phyloP scores from a whole-genome alignment of 2,113 vertebrate genomes.

The Brachypodius melanocephalos region DNA sequence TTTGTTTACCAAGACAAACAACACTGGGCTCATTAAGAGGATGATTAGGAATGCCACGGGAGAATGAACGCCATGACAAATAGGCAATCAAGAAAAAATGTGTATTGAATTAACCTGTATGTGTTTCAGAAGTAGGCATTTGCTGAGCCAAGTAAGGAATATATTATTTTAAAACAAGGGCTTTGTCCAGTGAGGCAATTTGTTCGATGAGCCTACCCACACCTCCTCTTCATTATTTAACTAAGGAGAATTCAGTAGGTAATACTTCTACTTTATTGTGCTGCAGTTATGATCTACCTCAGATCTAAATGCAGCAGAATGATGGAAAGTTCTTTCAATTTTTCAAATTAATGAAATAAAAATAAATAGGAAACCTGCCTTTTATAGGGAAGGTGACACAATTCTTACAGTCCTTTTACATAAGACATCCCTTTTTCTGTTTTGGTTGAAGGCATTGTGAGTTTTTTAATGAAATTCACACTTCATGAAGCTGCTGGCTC shows the following conservation, averaged over 20 bases:
- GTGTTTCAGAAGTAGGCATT: background rate
- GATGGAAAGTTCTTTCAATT: background rate
- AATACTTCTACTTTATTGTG: background rate
- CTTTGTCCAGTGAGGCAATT: background rate
- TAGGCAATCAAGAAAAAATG: background rate
- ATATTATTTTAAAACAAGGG: background rate
- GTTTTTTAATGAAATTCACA: background rate
- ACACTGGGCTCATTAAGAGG: background rate
- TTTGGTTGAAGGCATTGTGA: background rate
- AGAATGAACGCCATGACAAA: background rate
- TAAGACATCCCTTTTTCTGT: background rate
- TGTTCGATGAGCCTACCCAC: background rate
- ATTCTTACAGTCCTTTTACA: accelerated
- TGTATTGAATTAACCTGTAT: background rate
- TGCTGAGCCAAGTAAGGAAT: background rate
- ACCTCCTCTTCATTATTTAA: background rate
- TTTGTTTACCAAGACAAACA: background rate
- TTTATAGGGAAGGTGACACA: background rate
- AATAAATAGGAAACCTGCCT: background rate
- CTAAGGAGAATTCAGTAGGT: background rate
- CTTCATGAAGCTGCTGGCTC: background rate
- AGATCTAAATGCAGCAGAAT: background rate
- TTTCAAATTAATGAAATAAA: background rate
- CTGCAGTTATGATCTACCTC: background rate
- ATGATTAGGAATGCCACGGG: background rate